These are phyloP conservation scores for Poeciliopsis prolifica DNA, from an alignment of 2,113 vertebrate genomes.

Conservation along the genomic window DNA sequence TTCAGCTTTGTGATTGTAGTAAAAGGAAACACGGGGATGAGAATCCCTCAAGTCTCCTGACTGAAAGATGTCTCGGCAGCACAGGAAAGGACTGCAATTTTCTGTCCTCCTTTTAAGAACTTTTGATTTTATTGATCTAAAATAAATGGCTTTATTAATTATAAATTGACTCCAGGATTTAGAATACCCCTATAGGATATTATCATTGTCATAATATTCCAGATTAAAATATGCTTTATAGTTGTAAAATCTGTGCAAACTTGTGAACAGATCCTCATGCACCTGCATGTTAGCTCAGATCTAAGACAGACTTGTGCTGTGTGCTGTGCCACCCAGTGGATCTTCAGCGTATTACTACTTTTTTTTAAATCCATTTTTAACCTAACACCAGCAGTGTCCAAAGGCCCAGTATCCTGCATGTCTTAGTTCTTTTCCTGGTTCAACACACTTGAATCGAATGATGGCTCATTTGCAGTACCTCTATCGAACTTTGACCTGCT, in stretches of 20 bases:
- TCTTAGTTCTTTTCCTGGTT: too few relatives aligned
- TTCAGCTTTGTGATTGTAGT: conserved; percentile 52
- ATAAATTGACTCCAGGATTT: neutral
- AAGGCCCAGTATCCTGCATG: neutral
- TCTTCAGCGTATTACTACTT: neutral
- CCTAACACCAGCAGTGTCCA: neutral
- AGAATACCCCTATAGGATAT: conserved; percentile 10
- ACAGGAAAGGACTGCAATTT: neutral
- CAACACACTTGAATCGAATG: too few relatives aligned
- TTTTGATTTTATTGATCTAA: conserved; percentile 8
- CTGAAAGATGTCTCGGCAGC: conserved; percentile 18
- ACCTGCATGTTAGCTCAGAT: conserved; percentile 19
- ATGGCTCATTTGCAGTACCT: too few relatives aligned
- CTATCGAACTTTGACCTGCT: too few relatives aligned
- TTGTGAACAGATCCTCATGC: conserved; percentile 25
- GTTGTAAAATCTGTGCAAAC: conserved; percentile 33
- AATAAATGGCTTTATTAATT: neutral
- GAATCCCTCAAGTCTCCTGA: conserved; percentile 31
- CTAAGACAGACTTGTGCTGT: conserved; percentile 28
- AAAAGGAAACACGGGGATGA: conserved; percentile 41
- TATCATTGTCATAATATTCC: conserved; percentile 34
- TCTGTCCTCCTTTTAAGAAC: neutral
- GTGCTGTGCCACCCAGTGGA: conserved; percentile 78
- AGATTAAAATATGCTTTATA: conserved; percentile 44
- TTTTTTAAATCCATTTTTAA: conserved; percentile 36